Evolutionary conservation across 2,888 invertebrate species (phyloP).

Genomic region (Drosophila buzzatii): DNA sequence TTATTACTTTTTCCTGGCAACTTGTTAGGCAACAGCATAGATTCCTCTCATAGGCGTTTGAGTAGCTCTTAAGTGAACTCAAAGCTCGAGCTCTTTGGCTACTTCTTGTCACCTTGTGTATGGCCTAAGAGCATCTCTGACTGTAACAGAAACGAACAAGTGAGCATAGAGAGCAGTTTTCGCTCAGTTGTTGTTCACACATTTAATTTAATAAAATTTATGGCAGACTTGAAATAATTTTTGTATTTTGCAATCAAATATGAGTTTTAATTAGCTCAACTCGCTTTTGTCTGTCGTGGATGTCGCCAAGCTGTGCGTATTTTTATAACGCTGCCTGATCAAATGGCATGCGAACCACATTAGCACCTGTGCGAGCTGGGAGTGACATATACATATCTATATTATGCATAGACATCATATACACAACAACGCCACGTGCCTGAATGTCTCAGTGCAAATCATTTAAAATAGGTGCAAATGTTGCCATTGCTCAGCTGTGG

Average conservation of each 20-base stretch:
- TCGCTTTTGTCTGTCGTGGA: conserved; percentile 17
- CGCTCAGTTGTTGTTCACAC: neutral
- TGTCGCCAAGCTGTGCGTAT: conserved; percentile 24
- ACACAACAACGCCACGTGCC: conserved; percentile 59
- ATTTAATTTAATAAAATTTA: neutral
- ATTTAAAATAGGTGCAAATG: conserved; percentile 30
- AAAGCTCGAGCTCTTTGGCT: neutral
- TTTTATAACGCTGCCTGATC: conserved; percentile 30
- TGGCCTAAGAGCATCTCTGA: neutral
- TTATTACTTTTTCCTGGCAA: neutral
- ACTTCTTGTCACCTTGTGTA: neutral
- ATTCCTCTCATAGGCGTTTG: neutral
- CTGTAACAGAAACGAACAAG: neutral
- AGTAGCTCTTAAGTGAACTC: no score
- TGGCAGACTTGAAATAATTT: conserved; percentile 6
- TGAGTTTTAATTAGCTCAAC: conserved; percentile 23
- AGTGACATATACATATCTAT: conserved; percentile 7
- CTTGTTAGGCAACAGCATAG: neutral
- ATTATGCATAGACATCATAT: neutral
- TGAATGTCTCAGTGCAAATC: conserved; percentile 7
- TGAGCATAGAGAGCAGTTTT: neutral
- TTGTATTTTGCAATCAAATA: conserved; percentile 12
- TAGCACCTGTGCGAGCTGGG: conserved; percentile 49
- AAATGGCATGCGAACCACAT: conserved; percentile 68
- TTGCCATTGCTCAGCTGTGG: no score